A percentile compares a stretch with the other conserved stretches of the same genome.
phyloP scores from a whole-genome alignment of 2,797 vertebrate species.

The Cynopterus sphinx region DNA sequence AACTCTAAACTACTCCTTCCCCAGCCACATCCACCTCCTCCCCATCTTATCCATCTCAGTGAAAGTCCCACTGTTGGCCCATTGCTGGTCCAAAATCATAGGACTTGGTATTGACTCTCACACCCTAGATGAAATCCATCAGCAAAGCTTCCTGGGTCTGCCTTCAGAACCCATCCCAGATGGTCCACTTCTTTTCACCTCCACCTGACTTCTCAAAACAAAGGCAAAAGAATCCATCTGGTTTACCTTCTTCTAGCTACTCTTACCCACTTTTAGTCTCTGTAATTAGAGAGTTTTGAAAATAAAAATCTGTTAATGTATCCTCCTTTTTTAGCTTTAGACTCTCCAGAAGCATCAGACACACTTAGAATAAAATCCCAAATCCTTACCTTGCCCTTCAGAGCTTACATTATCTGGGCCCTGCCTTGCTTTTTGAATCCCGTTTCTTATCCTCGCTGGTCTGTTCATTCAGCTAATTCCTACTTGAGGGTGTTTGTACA shows the following conservation, averaged over 20 bases:
- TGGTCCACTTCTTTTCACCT: neutral
- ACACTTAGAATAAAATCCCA: neutral
- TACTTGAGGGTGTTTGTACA: neutral
- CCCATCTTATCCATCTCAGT: neutral
- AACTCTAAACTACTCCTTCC: neutral
- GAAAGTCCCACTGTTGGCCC: too few species aligned
- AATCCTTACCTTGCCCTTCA: neutral
- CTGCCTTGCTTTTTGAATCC: neutral
- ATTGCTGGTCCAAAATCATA: neutral
- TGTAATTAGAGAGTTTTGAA: neutral
- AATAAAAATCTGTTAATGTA: neutral
- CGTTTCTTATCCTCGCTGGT: neutral
- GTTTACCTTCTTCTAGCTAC: neutral
- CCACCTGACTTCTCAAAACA: rapidly evolving
- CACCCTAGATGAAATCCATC: too few species aligned
- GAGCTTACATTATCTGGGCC: neutral
- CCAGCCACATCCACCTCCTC: neutral
- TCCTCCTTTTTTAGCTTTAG: neutral
- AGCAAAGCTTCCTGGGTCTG: neutral
- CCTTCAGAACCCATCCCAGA: neutral
- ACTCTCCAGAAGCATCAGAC: neutral
- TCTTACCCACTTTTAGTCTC: neutral
- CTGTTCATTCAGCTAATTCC: neutral
- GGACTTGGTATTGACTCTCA: rapidly evolving
- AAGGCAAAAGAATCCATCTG: neutral